Evolutionary conservation across 2,797 vertebrate species (phyloP).

Genomic region (Crocodylus rhombifer): DNA sequence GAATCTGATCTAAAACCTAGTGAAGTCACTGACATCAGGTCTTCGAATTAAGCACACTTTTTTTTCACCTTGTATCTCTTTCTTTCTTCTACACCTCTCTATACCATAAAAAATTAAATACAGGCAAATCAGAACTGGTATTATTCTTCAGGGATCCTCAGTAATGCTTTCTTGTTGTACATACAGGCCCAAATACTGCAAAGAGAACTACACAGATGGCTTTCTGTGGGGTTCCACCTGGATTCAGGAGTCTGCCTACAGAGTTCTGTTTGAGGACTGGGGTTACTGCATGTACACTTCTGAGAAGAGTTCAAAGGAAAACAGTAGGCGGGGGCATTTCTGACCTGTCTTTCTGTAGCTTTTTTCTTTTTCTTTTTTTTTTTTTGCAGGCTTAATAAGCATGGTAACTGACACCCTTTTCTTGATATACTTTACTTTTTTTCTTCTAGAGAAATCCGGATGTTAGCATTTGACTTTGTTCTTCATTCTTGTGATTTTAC

Average conservation of each 20-base stretch:
- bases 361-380: not conserved
- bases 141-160: not conserved
- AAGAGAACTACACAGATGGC: not conserved
- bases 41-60: not conserved
- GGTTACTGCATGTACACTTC: rapidly evolving
- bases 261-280: not conserved
- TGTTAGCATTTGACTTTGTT: not conserved
- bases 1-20: not conserved
- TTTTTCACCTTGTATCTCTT: not conserved
- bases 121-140: not conserved
- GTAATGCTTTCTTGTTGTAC: rapidly evolving
- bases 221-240: not conserved
- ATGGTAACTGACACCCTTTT: not conserved
- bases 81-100: not conserved
- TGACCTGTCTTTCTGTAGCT: not conserved
- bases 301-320: not conserved
- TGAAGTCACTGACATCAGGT: not conserved
- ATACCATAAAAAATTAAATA: not conserved
- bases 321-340: not conserved
- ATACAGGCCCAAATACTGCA: not conserved
- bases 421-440: not conserved
- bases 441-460: not conserved
- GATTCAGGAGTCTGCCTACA: not conserved
- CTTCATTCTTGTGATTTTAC: conserved; percentile 75
- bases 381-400: not conserved